Evolutionary conservation across 2,888 invertebrate genomes (phyloP), one percentile per base, ranked within the genome.

Genomic region (Choristoneura rosaceana): DNA sequence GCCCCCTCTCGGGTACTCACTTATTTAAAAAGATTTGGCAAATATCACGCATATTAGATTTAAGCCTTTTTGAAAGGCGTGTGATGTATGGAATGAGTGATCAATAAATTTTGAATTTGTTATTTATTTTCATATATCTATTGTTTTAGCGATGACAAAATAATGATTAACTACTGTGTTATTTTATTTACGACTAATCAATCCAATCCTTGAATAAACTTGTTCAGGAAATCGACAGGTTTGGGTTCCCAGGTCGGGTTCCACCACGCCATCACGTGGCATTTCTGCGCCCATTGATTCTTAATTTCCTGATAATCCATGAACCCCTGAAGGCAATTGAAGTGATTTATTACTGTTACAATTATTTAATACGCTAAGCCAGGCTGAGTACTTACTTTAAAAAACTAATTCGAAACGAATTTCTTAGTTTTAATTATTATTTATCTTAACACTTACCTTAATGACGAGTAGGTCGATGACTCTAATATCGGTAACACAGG

Each of bases 301-400:
- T 96, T 96, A 1, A 96, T 93, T 94, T 99, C 99, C 84, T 97
- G 96, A 65, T 99, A 94, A 81, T 99, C 98, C 96, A 98, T 98
- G 95, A 98, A 98, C 58, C 98, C 98, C 98, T 98, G 74, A 79
- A 61, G 34, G n/a, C 34, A 14, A 34, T 59, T 59, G 14, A 59
- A 14, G 34, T 14, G 7, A 14, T n/a, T 4, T 2, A 8, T 47
- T 47, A 47, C 3, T 45, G 12, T 12, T 45, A 9, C 9, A 41
- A 8, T 12, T 14, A 47, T n/a, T 47, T n/a, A 47, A 10, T 43
- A 43, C 43, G 12, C 8, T 41, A 41, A 41, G 8, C 41, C 41
- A 41, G 41, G 7, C 8, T 9, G 41, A 41, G 41, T 41, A 8
- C 41, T 8, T 41, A 25, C 38, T 38, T 2, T 5, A 7, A 7